Evolutionary conservation across 2,113 vertebrate species (phyloP).

Genomic region (Sinocyclocheilus grahami): DNA sequence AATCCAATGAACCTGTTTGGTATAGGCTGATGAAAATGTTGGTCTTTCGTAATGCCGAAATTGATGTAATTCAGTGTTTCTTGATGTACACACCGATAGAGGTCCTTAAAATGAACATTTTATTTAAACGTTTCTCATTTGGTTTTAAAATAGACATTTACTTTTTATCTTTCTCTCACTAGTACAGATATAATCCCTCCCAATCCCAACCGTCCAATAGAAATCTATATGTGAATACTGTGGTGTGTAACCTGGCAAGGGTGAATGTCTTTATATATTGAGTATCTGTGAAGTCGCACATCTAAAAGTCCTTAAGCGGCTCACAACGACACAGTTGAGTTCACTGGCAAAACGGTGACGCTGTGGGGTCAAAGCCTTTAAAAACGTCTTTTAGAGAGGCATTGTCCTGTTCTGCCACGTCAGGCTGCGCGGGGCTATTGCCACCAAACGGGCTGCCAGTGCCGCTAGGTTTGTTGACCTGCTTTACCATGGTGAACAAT

Average conservation of each 20-base stretch:
- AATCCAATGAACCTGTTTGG: slow-evolving; percentile 24
- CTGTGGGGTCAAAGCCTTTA: slow-evolving; percentile 95
- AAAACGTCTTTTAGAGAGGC: slow-evolving; percentile 94
- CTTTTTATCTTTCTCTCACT: slow-evolving; percentile 45
- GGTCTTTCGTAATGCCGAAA: slow-evolving; percentile 38
- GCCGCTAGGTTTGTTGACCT: slow-evolving; percentile 77
- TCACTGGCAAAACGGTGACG: slow-evolving; percentile 94
- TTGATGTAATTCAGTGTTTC: background rate
- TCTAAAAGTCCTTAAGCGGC: background rate
- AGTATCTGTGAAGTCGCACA: background rate
- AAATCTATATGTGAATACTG: slow-evolving; percentile 66
- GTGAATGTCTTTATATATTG: background rate
- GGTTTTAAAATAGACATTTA: slow-evolving; percentile 77
- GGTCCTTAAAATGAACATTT: slow-evolving; percentile 63
- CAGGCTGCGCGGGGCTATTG: slow-evolving; percentile 82
- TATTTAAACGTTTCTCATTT: slow-evolving; percentile 56
- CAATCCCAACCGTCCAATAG: slow-evolving; percentile 53
- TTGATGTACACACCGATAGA: slow-evolving; percentile 58
- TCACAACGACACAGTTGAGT: background rate
- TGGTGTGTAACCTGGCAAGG: slow-evolving; percentile 17
- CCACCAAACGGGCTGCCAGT: slow-evolving; percentile 85
- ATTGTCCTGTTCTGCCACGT: slow-evolving; percentile 82
- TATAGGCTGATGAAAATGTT: slow-evolving; percentile 22
- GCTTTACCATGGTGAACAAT: slow-evolving; percentile 85
- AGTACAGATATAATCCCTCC: slow-evolving; percentile 48